phyloP scores from a whole-genome alignment of 2,113 vertebrate genomes.

The Halcyon senegalensis region DNA sequence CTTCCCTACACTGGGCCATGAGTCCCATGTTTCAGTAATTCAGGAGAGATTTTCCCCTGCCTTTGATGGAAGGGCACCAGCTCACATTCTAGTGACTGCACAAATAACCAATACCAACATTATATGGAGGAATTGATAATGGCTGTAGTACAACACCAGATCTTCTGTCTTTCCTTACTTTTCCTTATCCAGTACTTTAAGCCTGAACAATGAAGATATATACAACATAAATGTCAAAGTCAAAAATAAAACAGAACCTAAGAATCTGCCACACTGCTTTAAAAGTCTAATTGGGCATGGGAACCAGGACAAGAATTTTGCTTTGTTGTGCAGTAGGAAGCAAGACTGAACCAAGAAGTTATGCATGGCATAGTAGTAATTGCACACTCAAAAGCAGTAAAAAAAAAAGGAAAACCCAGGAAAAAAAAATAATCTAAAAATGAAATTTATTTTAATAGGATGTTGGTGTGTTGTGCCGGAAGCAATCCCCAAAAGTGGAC shows the following conservation, averaged over 20 bases:
- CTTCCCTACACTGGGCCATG: neutral
- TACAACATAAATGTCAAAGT: neutral
- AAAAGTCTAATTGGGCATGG: neutral
- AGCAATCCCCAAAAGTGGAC: neutral
- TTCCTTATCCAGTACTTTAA: neutral
- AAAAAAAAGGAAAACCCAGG: neutral
- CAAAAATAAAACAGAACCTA: neutral
- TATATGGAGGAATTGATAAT: too few relatives aligned
- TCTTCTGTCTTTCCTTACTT: neutral
- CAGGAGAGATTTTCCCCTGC: neutral
- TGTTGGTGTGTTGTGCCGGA: neutral
- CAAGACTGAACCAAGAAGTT: neutral
- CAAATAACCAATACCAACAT: neutral
- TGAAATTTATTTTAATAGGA: neutral
- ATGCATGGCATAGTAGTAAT: neutral
- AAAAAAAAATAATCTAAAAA: neutral
- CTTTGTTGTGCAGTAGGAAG: neutral
- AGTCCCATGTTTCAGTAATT: neutral
- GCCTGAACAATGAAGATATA: neutral
- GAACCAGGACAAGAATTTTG: neutral
- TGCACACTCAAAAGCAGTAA: neutral
- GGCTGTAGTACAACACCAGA: neutral
- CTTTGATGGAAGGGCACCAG: fast-evolving
- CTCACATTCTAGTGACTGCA: neutral
- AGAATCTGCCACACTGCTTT: neutral